Conservation (phyloP, 2,797 vertebrate species). For the Macrochelys suwanniensis region DNA sequence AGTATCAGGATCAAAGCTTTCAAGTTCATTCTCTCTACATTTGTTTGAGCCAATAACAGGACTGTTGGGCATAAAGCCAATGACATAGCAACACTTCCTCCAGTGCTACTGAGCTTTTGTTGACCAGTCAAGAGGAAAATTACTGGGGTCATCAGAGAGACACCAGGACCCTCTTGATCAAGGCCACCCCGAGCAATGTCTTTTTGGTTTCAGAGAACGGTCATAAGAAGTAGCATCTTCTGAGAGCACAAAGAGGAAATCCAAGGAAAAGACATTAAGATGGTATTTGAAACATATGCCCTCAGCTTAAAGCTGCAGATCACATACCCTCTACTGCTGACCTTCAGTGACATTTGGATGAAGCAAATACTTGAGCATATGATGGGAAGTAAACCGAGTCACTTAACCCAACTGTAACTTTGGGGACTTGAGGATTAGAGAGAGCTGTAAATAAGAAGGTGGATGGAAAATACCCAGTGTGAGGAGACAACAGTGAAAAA, state of each 20-base stretch:
- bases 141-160: neutral
- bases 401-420: fast-evolving
- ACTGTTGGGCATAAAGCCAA: neutral
- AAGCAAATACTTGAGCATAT: neutral
- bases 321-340: neutral
- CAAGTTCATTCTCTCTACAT: neutral
- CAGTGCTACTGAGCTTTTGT: neutral
- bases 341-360: neutral
- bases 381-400: neutral
- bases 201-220: neutral
- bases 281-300: neutral
- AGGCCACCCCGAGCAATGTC: neutral
- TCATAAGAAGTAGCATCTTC: neutral
- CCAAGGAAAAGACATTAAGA: fast-evolving
- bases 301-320: neutral
- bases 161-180: neutral
- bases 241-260: neutral
- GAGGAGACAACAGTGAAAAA: neutral
- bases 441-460: neutral
- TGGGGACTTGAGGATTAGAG: neutral
- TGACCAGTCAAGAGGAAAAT: neutral
- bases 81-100: neutral
- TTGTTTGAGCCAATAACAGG: neutral
- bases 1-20: neutral
- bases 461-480: neutral